Percentiles rank a stretch among this genome's conserved stretches.
Conservation (phyloP, 1,140 invertebrate genomes). For the Heliconius eleuchia region DNA sequence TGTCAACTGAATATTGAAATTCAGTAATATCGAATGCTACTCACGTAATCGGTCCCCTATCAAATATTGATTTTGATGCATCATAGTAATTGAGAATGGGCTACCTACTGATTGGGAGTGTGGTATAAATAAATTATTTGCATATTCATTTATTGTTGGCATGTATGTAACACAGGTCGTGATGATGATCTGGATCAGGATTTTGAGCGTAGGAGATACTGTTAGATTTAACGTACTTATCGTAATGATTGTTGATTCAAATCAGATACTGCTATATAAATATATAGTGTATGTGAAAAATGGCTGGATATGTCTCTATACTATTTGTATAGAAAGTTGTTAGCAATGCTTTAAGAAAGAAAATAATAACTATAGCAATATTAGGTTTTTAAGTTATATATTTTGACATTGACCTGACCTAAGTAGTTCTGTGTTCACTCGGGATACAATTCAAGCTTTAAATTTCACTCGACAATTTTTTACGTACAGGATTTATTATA, state of each 20-base stretch:
- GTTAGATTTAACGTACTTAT: too few species aligned
- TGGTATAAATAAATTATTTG: neutral
- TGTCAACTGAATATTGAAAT: slow-evolving; percentile 7
- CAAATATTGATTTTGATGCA: slow-evolving; percentile 5
- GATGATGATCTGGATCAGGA: neutral
- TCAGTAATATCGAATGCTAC: slow-evolving; percentile 1
- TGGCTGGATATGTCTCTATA: neutral
- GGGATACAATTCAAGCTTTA: too few species aligned
- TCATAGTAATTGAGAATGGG: neutral
- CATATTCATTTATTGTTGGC: neutral
- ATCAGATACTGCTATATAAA: neutral
- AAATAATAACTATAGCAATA: too few species aligned
- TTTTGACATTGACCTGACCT: too few species aligned
- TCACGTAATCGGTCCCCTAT: slow-evolving; percentile 6
- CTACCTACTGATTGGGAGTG: neutral
- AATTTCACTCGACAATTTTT: too few species aligned
- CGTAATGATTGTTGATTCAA: too few species aligned
- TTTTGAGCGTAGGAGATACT: neutral
- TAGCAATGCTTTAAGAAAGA: too few species aligned
- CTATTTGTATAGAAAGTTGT: neutral
- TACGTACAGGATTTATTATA: too few species aligned
- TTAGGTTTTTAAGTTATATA: too few species aligned
- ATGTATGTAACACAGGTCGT: neutral
- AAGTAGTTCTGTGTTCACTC: too few species aligned
- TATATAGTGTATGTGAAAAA: neutral